Percentiles rank a stretch among this genome's conserved stretches.
Evolutionary conservation across 2,888 invertebrate genomes (phyloP).

Genomic region (Achlya flavicornis): DNA sequence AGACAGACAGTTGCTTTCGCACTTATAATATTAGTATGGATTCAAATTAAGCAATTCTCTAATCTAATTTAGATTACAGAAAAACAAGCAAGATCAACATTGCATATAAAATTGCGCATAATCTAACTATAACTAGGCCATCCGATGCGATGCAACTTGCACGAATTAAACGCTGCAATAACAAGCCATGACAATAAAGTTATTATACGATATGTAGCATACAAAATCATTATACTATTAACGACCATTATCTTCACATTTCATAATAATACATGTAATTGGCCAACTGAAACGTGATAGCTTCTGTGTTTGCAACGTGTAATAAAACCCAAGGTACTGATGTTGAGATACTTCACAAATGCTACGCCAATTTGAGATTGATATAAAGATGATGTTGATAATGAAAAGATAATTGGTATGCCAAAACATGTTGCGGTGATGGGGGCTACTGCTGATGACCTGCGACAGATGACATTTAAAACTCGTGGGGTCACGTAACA

Average conservation of each 20-base stretch:
- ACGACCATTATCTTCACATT: background rate
- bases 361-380: background rate
- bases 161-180: slow-evolving; percentile 4
- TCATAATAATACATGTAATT: slow-evolving; percentile 9
- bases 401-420: slow-evolving; percentile 1
- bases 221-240: slow-evolving; percentile 3
- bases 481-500: background rate
- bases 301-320: slow-evolving; percentile 5
- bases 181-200: slow-evolving; percentile 1
- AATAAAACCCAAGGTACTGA: slow-evolving; percentile 7
- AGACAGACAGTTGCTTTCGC: too few relatives aligned
- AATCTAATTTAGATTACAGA: background rate
- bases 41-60: too few relatives aligned
- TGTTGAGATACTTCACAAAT: background rate
- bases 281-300: slow-evolving; percentile 7
- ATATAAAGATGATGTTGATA: background rate
- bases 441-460: background rate
- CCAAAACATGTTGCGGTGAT: background rate
- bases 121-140: background rate
- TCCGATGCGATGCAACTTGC: background rate
- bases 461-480: background rate
- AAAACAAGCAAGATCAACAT: background rate
- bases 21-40: too few relatives aligned
- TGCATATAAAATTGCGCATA: background rate
- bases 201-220: background rate